phyloP scores from a whole-genome alignment of 1,140 invertebrate genomes.

The Aphis gossypii region DNA sequence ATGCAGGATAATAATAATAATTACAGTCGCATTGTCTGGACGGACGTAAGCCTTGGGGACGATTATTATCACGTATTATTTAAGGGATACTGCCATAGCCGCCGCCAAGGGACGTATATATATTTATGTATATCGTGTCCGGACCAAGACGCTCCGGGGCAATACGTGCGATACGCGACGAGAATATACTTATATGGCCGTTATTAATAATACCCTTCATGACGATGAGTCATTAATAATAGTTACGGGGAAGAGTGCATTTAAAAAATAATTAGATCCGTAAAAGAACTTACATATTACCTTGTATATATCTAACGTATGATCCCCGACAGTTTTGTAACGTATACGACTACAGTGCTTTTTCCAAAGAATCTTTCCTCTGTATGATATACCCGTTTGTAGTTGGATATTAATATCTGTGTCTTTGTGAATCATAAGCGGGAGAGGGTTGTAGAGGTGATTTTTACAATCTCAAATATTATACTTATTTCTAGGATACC shows the following conservation, averaged over 20 bases:
- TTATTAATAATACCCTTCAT: conserved; percentile 22
- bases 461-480: neutral
- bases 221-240: conserved; percentile 45
- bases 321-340: neutral
- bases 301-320: neutral
- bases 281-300: conserved; percentile 2
- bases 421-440: neutral
- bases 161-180: conserved; percentile 28
- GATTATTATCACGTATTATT: conserved; percentile 44
- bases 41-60: neutral
- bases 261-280: conserved; percentile 25
- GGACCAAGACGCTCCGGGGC: conserved; percentile 47
- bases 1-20: conserved; percentile 48
- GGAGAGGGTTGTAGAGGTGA: neutral
- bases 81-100: neutral
- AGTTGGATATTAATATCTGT: neutral
- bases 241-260: neutral
- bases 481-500: neutral
- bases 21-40: conserved; percentile 41
- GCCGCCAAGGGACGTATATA: neutral
- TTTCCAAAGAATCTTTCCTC: neutral
- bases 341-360: neutral
- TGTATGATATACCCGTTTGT: neutral
- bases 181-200: conserved; percentile 5
- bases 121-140: neutral